These are phyloP conservation scores for Zaprionus africanus DNA, from an alignment of 1,140 invertebrate species.

Conservation along the genomic window DNA sequence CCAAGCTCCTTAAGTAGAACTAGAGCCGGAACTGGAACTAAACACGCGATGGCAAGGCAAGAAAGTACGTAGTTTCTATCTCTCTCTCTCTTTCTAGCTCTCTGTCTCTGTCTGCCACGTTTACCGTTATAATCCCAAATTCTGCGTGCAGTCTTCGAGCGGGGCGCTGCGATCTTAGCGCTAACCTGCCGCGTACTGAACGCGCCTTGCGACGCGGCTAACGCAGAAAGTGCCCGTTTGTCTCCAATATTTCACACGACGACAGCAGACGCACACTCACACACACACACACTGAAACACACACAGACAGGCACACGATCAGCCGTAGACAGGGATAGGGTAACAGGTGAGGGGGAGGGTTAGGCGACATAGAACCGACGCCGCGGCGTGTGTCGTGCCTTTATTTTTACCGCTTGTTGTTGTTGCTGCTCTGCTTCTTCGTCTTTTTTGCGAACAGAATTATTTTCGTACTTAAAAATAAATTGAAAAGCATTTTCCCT, in stretches of 20 bases:
- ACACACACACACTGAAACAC: conserved; percentile 49
- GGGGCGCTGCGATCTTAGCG: conserved; percentile 73
- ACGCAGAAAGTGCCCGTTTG: conserved; percentile 80
- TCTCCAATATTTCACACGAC: conserved; percentile 81
- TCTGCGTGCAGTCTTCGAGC: conserved; percentile 35
- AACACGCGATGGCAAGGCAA: not conserved
- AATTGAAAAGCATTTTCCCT: conserved; percentile 82
- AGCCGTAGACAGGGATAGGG: not conserved
- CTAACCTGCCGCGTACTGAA: conserved; percentile 81
- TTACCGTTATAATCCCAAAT: not conserved
- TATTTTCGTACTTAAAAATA: conserved; percentile 83
- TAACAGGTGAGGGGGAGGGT: not conserved
- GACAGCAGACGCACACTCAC: conserved; percentile 48
- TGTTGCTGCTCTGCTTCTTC: not conserved
- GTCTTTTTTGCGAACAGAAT: conserved; percentile 47
- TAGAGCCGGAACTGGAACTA: not conserved
- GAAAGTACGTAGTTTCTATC: not conserved
- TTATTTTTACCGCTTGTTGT: conserved; percentile 47
- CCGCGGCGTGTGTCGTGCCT: conserved; percentile 49
- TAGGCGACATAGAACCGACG: conserved; percentile 18
- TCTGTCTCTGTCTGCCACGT: not conserved
- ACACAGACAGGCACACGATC: conserved; percentile 28
- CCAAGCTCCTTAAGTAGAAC: not conserved
- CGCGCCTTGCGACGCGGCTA: conserved; percentile 60
- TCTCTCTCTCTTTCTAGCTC: not conserved